These are phyloP conservation scores for Calyptommatus sinebrachiatus DNA, from an alignment of 2,113 vertebrate species.

Conservation along the genomic window DNA sequence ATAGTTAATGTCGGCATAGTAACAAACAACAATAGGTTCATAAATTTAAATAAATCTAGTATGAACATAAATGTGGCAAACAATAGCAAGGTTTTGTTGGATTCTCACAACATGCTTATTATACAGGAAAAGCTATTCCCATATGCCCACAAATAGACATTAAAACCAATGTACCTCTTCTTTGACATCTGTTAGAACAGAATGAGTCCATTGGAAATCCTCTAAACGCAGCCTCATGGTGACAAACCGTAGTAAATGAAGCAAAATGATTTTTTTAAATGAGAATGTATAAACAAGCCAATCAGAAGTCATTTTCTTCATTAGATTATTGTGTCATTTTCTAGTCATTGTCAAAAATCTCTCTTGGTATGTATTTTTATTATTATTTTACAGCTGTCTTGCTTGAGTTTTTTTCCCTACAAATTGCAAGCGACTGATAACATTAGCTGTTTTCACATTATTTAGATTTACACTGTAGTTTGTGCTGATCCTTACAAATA, in stretches of 20 bases:
- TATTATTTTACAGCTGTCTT: slow-evolving; percentile 22
- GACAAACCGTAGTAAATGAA: slow-evolving; percentile 70
- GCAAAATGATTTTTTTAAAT: slow-evolving; percentile 70
- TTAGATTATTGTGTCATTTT: slow-evolving; percentile 49
- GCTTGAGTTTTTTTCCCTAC: slow-evolving; percentile 1
- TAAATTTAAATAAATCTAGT: slow-evolving; percentile 59
- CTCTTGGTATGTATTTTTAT: neutral
- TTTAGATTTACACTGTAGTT: slow-evolving; percentile 31
- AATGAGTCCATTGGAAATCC: slow-evolving; percentile 72
- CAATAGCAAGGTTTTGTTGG: slow-evolving; percentile 41
- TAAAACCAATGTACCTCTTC: slow-evolving; percentile 78
- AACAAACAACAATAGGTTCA: slow-evolving; percentile 40
- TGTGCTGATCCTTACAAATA: slow-evolving; percentile 5
- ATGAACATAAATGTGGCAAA: slow-evolving; percentile 44
- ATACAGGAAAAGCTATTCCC: slow-evolving; percentile 51
- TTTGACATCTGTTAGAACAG: slow-evolving; percentile 77
- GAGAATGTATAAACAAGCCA: slow-evolving; percentile 68
- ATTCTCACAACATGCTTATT: slow-evolving; percentile 52
- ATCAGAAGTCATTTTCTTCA: slow-evolving; percentile 64
- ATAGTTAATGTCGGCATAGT: slow-evolving; percentile 35
- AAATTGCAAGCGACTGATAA: slow-evolving; percentile 32
- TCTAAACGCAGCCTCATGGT: slow-evolving; percentile 60
- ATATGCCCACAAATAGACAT: slow-evolving; percentile 64
- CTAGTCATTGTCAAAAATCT: slow-evolving; percentile 34
- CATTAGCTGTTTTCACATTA: neutral